These are phyloP conservation scores for Neoniphon sammara DNA, from an alignment of 2,797 vertebrate genomes.

Conservation along the genomic window DNA sequence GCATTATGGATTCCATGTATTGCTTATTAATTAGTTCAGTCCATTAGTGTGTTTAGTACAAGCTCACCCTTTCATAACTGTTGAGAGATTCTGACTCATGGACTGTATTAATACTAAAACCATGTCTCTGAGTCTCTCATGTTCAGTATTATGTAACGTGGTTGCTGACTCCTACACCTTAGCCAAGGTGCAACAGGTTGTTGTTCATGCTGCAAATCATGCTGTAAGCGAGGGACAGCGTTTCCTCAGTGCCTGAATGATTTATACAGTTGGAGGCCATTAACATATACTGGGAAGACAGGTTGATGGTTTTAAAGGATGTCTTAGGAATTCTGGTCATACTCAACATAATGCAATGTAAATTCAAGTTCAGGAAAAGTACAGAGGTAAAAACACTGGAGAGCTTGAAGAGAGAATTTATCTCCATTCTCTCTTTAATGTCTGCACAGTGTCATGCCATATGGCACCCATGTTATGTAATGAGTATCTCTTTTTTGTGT, in stretches of 20 bases:
- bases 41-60: background rate
- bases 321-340: conserved; percentile 60
- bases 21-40: background rate
- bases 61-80: background rate
- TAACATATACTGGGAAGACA: conserved; percentile 56
- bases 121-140: background rate
- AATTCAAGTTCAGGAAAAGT: conserved; percentile 20
- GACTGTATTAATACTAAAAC: background rate
- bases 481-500: conserved; percentile 10
- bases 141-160: conserved; percentile 50
- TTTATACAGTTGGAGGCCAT: conserved; percentile 24
- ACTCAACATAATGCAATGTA: conserved; percentile 42
- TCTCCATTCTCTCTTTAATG: conserved; percentile 34
- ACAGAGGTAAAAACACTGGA: conserved; percentile 2
- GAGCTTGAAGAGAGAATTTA: conserved; percentile 14
- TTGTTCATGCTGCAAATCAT: conserved; percentile 52
- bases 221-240: conserved; percentile 24
- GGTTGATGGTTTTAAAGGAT: conserved; percentile 72
- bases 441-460: conserved; percentile 39
- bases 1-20: background rate
- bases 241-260: conserved; percentile 42
- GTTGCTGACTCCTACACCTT: conserved; percentile 42
- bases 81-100: background rate
- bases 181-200: conserved; percentile 47
- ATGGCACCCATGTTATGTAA: conserved; percentile 47